phyloP scores from a whole-genome alignment of 2,113 vertebrate species.

The Rhea americana region DNA sequence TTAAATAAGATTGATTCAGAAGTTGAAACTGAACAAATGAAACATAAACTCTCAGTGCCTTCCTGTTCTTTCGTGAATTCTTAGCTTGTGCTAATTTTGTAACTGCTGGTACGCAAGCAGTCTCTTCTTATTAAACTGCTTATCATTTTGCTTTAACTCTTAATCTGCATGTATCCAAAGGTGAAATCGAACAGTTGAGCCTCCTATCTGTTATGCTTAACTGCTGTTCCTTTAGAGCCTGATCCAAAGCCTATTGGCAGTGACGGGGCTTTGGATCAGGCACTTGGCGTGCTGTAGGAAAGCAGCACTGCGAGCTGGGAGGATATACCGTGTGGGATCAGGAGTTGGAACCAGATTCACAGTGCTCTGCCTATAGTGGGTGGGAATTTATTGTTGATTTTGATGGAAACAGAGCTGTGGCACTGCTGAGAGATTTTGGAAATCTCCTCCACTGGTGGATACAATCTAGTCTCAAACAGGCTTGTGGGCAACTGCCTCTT shows the following conservation, averaged over 20 bases:
- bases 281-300: neutral
- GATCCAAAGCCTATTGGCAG: neutral
- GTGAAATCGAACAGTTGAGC: neutral
- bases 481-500: conserved; percentile 10
- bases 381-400: neutral
- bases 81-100: neutral
- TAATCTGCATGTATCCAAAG: neutral
- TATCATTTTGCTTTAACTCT: neutral
- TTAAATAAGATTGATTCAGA: neutral
- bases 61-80: neutral
- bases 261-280: neutral
- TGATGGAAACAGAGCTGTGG: neutral
- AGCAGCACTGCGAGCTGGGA: neutral
- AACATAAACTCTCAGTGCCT: neutral
- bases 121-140: neutral
- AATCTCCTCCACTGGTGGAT: neutral
- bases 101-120: neutral
- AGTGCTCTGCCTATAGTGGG: fast-evolving
- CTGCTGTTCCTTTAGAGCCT: neutral
- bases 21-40: neutral
- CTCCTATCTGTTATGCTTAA: fast-evolving
- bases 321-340: neutral
- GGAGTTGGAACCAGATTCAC: neutral
- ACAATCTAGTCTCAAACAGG: neutral
- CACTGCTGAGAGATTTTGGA: neutral